Evolutionary conservation across 1,140 invertebrate genomes (phyloP), one percentile per base, ranked within the genome.

Genomic region (Caenorhabditis briggsae): DNA sequence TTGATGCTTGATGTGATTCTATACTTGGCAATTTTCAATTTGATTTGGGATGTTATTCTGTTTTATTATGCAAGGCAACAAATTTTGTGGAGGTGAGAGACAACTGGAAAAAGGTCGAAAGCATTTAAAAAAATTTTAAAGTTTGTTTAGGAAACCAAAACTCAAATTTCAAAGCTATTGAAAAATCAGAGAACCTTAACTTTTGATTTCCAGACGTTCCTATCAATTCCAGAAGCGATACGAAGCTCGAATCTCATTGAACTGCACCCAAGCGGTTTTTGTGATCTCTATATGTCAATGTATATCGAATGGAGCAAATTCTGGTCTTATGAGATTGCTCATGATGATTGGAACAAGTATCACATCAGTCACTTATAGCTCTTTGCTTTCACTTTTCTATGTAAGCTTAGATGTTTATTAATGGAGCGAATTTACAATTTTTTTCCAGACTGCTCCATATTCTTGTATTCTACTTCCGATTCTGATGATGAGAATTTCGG

Each of bases 211-310:
- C 70, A 50, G 70, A 20, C 70, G 46, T 5, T 50, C 43, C 7
- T 78, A 78, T n/a, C 14, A 20, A 2, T 78, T 78, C 14, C 7
- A 9, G 1, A 43, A 23, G 14, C 70, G 70, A 16, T 78, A 23
- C 46, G 7, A 78, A 12, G 12, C 70, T 3, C 16, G 46, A 50
- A 53, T 78, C 11, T 78, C 70, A 0, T n/a, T 78, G 8, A 48
- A 78, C 16, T 78, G 70, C 70, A 46, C 70, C 70, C 33, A 78
- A 53, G 70, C 70, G 20, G n/a, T 78, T 5, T 78, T 78, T 23
- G 8, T 23, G 7, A 53, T 78, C 2, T 78, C 70, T 3, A 23
- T 78, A 1, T 50, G 43, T 23, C 12, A 78, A 50, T 50, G 70
- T 11, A 14, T 78, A 2, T 50, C 70, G 8, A 53, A 23, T 78